Base-by-base conservation (phyloP, 2,797 vertebrate genomes). In the Cephalopachus bancanus region DNA sequence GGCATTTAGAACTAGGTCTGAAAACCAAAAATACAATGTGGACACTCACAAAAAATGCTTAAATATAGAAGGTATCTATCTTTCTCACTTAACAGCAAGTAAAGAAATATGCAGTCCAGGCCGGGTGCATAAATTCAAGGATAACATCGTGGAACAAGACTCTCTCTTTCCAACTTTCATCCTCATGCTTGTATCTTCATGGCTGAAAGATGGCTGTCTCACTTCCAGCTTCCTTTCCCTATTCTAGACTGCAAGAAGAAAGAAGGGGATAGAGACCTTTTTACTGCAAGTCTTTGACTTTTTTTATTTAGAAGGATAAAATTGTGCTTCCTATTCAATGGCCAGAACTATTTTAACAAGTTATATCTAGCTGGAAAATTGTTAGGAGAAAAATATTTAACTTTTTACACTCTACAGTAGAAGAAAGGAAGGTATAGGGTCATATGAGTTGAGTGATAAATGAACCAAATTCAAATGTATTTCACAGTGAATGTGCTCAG, bases 281-380 rank as follows among this genome's bases (percentile, higher is more conserved):
- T 85, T 1, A 76, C 17, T 22, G 5, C 11, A 85, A 91, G 19
- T 14, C 44, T 69, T 83, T 79, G 24, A 78, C 7, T 86, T 87
- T 80, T 89, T 83, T 89, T 72, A 62, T n/a, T 44, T 81, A 59
- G n/a, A 76, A 86, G 59, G 33, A 2, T 57, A 94, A 87, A 51
- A 78, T 20, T 88, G 20, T 65, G 9, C 51, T 65, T 86, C 17
- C 9, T 51, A 28, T 51, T 89, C 90, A 93, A 64, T 64, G 24
- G 3, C 5, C 37, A 24, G 44, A 75, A 93, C 33, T 76, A 49
- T 65, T 93, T 92, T 83, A 44, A 5, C 8, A 92, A 71, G 30
- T 26, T 96, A 37, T n/a, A 24, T 69, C n/a, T 65, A 65, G 5
- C 19, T 44, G 37, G 28, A 85, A 92, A 78, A 62, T 88, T 64